Evolutionary conservation across 2,797 vertebrate species (phyloP), one percentile per base, ranked within the genome.

Genomic region (Sebastes trivittatus): DNA sequence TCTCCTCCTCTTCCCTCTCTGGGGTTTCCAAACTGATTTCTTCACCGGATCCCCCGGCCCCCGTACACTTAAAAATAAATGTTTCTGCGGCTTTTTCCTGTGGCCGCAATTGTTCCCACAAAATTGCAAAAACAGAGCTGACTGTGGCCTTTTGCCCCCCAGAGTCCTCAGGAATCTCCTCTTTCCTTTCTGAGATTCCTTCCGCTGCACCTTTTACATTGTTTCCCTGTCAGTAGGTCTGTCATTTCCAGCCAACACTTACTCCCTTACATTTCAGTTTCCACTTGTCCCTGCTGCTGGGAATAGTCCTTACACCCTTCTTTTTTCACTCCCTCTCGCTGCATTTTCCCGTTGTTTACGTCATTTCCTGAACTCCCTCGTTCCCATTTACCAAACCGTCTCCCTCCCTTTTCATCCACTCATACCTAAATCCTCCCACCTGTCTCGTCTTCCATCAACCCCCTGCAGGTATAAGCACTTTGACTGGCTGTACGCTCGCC

Each of bases 401-500:
- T 42, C 56, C 29, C 23, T 20, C 3, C 27, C 14, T 30, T 25
- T 0, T 30, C 20, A 18, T 56, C 46, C 11, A 25, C 29, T 61
- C 3, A 20, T 55, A 42, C 22, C 5, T 38, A 2, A 54, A 22
- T 34, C 30, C 25, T 27, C 30, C 8, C 10, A 30, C 27, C 20
- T 25, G 18, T 9, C 27, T 7, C 8, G 7, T 14, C 36, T 42
- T 32, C 20, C 59, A 1, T 42, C 52, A 3, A 22, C 49, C 75
- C 20, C 16, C 13, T 14, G 14, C 84, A 97, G 97, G 91, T 99
- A 99, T 90, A 96, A 96, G 80, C 98, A 99, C 93, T 99, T 99
- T 4, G 98, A 99, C 93, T 99, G 98, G 98, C 96, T 99, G 22
- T 98, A 98, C 0, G 97, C 96, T 0, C 97, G 98, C 1, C 95